Conservation (phyloP, 2,113 vertebrate species). For the Marmota monax region DNA sequence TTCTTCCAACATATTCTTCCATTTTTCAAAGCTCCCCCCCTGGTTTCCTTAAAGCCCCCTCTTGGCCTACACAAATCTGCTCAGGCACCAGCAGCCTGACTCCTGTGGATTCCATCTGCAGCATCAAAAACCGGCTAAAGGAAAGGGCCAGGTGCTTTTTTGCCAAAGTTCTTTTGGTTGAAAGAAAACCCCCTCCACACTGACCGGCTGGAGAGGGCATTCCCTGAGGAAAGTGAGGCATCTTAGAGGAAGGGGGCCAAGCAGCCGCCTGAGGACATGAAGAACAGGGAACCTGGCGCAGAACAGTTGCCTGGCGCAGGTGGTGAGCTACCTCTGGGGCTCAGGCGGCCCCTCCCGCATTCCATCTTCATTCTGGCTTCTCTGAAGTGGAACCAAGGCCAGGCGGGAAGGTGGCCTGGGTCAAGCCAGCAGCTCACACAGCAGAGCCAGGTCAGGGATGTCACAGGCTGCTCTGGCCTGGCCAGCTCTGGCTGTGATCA, state of each 20-base stretch:
- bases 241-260: not conserved
- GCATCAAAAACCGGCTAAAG: not conserved
- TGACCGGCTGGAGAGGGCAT: not conserved
- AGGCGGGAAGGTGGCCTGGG: not conserved
- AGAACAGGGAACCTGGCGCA: too few relatives aligned
- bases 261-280: not conserved
- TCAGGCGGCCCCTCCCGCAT: not conserved
- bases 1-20: not conserved
- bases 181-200: not conserved
- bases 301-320: too few relatives aligned
- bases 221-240: not conserved
- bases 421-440: not conserved
- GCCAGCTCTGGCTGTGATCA: not conserved
- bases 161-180: not conserved
- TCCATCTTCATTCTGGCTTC: not conserved
- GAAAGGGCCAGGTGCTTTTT: not conserved
- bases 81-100: not conserved
- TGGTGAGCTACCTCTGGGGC: not conserved
- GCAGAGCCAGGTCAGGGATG: not conserved
- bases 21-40: not conserved
- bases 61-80: too few relatives aligned
- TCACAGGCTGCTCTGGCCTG: not conserved
- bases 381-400: not conserved
- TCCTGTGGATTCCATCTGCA: rapidly evolving
- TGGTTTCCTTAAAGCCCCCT: not conserved